Evolutionary conservation across 2,888 invertebrate species (phyloP).

Genomic region (Drosophila suboccidentalis): DNA sequence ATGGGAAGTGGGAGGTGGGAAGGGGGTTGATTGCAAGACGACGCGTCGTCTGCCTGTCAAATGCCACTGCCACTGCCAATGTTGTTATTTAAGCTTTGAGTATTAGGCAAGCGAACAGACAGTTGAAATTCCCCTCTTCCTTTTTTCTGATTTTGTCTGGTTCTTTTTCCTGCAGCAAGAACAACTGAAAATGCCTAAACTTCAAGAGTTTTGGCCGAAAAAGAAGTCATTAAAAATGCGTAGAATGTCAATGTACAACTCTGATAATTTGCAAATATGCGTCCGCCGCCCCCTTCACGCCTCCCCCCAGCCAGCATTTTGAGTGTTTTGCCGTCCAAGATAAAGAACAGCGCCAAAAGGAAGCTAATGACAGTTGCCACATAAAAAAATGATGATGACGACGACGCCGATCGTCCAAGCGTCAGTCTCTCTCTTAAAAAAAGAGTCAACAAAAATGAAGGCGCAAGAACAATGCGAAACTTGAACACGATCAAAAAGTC

Average conservation of each 20-base stretch:
- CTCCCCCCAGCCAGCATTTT: not conserved
- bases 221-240: conserved; percentile 74
- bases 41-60: conserved; percentile 66
- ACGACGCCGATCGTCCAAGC: conserved; percentile 20
- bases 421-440: not conserved
- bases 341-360: conserved; percentile 72
- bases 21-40: conserved; percentile 16
- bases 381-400: conserved; percentile 63
- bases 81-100: conserved; percentile 55
- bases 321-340: conserved; percentile 54
- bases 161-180: not conserved
- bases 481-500: conserved; percentile 63
- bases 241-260: conserved; percentile 73
- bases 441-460: not conserved
- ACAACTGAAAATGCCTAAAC: conserved; percentile 1
- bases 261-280: conserved; percentile 74
- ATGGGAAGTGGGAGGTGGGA: not conserved
- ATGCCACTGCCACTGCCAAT: conserved; percentile 72
- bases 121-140: conserved; percentile 40
- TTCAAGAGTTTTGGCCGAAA: conserved; percentile 24
- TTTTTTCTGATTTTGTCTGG: conserved; percentile 13
- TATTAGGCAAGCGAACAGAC: conserved; percentile 45
- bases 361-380: conserved; percentile 76
- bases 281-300: conserved; percentile 9
- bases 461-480: conserved; percentile 34